These are phyloP conservation scores for Luidia sarsii DNA, from an alignment of 53 echinoderm and acorn worm genomes.

Conservation along the genomic window DNA sequence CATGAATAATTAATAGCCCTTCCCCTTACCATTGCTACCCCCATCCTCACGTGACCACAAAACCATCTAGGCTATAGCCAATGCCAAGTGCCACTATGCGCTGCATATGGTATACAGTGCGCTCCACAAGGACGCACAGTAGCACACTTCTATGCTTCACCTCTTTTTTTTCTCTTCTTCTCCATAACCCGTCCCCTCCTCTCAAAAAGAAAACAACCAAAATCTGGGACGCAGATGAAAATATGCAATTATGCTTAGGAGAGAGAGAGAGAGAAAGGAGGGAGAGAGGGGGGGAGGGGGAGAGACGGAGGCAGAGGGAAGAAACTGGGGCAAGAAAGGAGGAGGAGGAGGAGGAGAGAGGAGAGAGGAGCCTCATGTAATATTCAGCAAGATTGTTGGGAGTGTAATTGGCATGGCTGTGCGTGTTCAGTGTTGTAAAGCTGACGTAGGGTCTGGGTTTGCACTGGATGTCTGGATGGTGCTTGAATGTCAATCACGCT, in stretches of 20 bases:
- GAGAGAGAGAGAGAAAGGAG: background rate
- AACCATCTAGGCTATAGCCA: conserved; percentile 6
- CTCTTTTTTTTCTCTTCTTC: too few species aligned
- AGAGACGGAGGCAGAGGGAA: background rate
- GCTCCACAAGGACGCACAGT: too few species aligned
- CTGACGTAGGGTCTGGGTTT: conserved; percentile 49
- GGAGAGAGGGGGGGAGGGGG: background rate
- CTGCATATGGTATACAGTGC: too few species aligned
- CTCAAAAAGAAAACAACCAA: background rate
- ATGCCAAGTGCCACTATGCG: too few species aligned
- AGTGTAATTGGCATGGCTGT: conserved; percentile 56
- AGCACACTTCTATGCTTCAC: too few species aligned
- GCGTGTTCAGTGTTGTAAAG: conserved; percentile 28
- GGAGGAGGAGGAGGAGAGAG: background rate
- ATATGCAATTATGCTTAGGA: conserved; percentile 28
- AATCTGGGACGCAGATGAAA: conserved; percentile 37
- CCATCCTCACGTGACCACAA: conserved; percentile 18
- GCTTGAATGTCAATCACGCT: conserved; percentile 57
- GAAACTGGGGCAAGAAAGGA: background rate
- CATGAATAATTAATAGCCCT: conserved; percentile 37
- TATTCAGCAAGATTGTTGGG: conserved; percentile 22
- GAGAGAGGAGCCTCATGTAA: conserved; percentile 12
- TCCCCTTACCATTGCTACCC: too few species aligned
- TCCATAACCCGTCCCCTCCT: background rate
- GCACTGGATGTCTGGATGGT: conserved; percentile 39